Base-by-base conservation (phyloP, 2,888 invertebrate species). In the Sarcophaga variegata region DNA sequence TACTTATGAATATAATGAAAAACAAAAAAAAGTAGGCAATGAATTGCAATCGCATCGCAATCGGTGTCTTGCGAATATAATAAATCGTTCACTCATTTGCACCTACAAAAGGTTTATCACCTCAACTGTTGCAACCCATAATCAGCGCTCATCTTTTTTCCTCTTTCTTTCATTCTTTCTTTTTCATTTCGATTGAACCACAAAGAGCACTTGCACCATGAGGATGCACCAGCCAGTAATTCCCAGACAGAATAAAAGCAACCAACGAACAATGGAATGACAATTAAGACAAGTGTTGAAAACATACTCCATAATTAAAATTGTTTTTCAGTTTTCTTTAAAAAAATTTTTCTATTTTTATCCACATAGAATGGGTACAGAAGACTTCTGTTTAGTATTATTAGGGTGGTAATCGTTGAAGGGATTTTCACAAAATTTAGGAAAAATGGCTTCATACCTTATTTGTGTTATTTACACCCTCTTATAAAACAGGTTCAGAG, bases 251-350 rank as follows among this genome's bases (percentile, higher is more conserved):
- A 70, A 60, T 77, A 82, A 82, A 25, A 71, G 54, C 69, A 69
- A 64, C 54, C 10, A 37, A 37, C 37, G 71, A 83, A 69, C 72
- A 72, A 22, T 74, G 79, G 83, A 83, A 83, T 83, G 74, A 83
- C 79, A 79, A 83, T 75, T 79, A 75, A 75, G 83, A 79, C 83
- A 83, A 83, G 79, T 83, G 83, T 83, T 83, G 75, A 83, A 83
- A 79, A 79, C 37, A 83, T 66, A 79, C 69, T 69, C 69, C 74
- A 70, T 79, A 83, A 83, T 83, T 79, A 79, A 83, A 83, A 79
- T 83, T 60, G 59, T 77, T 83, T 72, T 60, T 54, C 3, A 54
- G 17, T 54, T 54, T 54, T 54, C 14, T 54, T 14, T 54, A 4
- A 14, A 49, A 49, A 14, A 2, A 54, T 54, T 0, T 54, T 17